Evolutionary conservation across 2,797 vertebrate species (phyloP).

Genomic region (Lepus oiostolus): DNA sequence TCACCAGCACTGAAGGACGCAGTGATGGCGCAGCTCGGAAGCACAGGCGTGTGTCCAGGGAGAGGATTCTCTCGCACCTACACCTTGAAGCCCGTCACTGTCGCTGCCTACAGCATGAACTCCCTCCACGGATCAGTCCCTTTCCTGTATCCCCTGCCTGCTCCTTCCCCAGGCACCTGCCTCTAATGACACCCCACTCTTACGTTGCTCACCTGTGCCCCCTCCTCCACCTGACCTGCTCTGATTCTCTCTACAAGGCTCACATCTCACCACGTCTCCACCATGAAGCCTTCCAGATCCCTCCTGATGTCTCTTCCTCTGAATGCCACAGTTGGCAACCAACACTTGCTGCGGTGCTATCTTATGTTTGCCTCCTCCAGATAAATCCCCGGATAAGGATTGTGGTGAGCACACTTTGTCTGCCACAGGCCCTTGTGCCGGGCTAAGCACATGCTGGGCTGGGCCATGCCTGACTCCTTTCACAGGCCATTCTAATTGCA

Average conservation of each 20-base stretch:
- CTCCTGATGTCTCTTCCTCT: background rate
- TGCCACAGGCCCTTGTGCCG: background rate
- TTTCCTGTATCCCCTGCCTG: background rate
- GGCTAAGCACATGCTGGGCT: background rate
- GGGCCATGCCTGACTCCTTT: background rate
- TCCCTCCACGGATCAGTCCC: background rate
- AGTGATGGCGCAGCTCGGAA: background rate
- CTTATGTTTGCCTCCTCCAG: background rate
- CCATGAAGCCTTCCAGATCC: background rate
- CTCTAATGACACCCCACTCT: background rate
- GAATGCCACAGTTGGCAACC: background rate
- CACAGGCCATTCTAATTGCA: background rate
- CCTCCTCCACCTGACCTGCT: background rate
- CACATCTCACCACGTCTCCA: background rate
- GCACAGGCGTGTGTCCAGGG: background rate
- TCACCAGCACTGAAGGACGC: background rate
- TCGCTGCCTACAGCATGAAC: background rate
- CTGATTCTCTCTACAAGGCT: background rate
- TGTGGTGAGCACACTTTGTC: background rate
- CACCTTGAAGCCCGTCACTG: background rate
- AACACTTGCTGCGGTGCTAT: background rate
- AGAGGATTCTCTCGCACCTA: background rate
- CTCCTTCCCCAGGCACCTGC: rapidly evolving
- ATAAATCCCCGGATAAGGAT: background rate
- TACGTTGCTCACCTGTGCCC: no score